Conservation (phyloP, 2,888 invertebrate genomes). For the Coelogynopora nodosa region DNA sequence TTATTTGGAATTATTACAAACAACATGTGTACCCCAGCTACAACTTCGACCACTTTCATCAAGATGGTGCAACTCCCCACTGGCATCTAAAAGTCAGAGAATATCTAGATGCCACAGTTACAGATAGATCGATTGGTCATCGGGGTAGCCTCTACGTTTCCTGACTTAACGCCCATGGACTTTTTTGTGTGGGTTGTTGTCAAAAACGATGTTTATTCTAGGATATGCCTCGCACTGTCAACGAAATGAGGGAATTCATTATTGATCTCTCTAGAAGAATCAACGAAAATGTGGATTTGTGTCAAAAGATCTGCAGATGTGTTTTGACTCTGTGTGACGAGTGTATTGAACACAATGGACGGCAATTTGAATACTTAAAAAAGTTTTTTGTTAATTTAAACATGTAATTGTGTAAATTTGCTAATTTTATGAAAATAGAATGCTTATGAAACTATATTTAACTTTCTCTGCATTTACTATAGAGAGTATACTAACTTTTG, state of each 20-base stretch:
- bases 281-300: conserved; percentile 29
- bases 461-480: background rate
- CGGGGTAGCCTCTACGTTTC: conserved; percentile 7
- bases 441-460: background rate
- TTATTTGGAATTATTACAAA: conserved; percentile 20
- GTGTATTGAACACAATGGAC: conserved; percentile 26
- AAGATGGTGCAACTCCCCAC: conserved; percentile 18
- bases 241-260: conserved; percentile 31
- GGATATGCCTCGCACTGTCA: conserved; percentile 17
- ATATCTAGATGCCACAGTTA: conserved; percentile 9
- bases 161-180: conserved; percentile 21
- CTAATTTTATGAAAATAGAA: background rate
- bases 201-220: conserved; percentile 34
- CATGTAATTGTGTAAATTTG: background rate
- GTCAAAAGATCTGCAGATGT: conserved; percentile 27
- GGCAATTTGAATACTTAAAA: conserved; percentile 22
- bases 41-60: conserved; percentile 27
- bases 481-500: conserved; percentile 24
- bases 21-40: conserved; percentile 2
- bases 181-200: conserved; percentile 30
- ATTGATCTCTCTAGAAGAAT: conserved; percentile 12
- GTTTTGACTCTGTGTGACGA: conserved; percentile 5
- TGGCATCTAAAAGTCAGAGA: conserved; percentile 13
- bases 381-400: conserved; percentile 18
- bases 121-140: conserved; percentile 14